A percentile compares a stretch with the other conserved stretches of the same genome.
Conservation (phyloP, 2,113 vertebrate species). For the Platanista minor region DNA sequence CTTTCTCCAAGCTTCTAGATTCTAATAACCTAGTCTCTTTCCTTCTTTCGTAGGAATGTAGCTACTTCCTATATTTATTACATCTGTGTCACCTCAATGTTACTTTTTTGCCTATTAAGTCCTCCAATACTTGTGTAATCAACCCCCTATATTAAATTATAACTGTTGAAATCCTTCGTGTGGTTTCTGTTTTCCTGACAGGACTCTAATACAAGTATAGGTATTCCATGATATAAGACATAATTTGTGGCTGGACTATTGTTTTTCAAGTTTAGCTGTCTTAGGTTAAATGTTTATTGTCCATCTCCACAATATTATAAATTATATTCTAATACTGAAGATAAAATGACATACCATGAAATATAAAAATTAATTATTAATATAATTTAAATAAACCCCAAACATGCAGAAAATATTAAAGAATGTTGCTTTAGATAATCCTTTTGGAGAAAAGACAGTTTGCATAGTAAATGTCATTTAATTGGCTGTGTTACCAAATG, state of each 20-base stretch:
- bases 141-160: background rate
- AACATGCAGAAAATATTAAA: background rate
- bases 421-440: background rate
- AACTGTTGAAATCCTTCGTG: background rate
- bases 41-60: background rate
- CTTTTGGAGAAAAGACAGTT: background rate
- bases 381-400: background rate
- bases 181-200: background rate
- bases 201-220: background rate
- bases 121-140: background rate
- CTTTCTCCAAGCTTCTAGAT: background rate
- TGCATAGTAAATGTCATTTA: background rate
- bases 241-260: background rate
- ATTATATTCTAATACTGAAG: background rate
- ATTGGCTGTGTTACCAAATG: background rate
- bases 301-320: background rate
- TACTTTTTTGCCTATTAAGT: background rate
- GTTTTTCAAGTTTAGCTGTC: background rate
- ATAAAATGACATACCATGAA: background rate
- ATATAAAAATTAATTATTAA: background rate
- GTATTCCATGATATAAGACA: background rate
- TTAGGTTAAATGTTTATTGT: background rate
- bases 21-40: background rate
- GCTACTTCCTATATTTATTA: background rate
- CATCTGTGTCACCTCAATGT: background rate